Base-by-base conservation (phyloP, 35 echinoderm and acorn worm species). In the Stichopus chloronotus region DNA sequence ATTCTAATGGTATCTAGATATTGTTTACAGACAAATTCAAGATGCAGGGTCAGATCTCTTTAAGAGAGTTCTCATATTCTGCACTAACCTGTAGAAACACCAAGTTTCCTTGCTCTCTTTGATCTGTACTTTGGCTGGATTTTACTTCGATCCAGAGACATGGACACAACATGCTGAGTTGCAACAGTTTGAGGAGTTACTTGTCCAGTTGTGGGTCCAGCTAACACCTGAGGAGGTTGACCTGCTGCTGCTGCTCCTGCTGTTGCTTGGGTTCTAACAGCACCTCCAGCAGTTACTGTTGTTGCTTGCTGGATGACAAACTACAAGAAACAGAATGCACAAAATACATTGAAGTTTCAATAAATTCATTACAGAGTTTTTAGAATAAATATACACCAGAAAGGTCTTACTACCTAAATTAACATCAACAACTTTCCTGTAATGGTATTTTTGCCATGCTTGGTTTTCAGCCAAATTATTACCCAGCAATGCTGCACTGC, bases 91-190 rank as follows among this genome's bases (percentile, higher is more conserved):
- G 92, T 63, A 74, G 90, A 89, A 57, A 92, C 72, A 24, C 95
- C 94, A 24, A 94, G 52, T 78, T 95, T 98, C 12, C 94, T 92
- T 8, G 86, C 87, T 88, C 93, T 96, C 85, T 95, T 96, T 78
- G 94, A 57, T 60, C 94, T 90, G 58, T 84, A 97, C 86, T 94
- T 94, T 2, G 96, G 96, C 53, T 97, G 96, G 84, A 97, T 92
- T 77, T 91, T 91, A 20, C 76, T 91, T 4, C 90, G 72, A 72
- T 91, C 90, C 53, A 91, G 74, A 5, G 90, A 91, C 69, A 91
- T 79, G 5, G 90, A 55, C 13, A 91, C 71, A 12, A 91, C 90
- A 43, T 91, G 90, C 25, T 91, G 90, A 30, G 90, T 91, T 2
- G 90, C 55, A 13, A 91, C 90, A 17, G 90, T 71, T 77, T 77